Percentiles rank a stretch among this genome's conserved stretches.
These are phyloP conservation scores for Psittacula echo DNA, from an alignment of 2,797 vertebrate species.

Conservation along the genomic window DNA sequence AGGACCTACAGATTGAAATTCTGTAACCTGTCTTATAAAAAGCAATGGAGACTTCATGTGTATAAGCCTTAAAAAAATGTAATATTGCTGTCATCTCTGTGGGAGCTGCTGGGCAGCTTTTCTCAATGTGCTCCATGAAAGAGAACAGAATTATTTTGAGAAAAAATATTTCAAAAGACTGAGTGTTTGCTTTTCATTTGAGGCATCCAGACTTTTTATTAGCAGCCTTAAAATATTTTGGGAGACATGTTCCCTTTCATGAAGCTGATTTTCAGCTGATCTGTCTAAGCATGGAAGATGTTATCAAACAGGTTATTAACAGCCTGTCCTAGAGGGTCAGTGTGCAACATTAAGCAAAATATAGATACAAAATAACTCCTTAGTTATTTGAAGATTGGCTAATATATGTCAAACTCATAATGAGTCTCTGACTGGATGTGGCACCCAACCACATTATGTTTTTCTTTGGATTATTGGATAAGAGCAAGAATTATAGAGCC, in stretches of 20 bases:
- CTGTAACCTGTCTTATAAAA: neutral
- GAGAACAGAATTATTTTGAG: neutral
- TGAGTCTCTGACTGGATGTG: neutral
- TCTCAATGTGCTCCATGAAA: neutral
- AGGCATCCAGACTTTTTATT: conserved; percentile 3
- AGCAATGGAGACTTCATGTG: neutral
- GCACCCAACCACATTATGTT: neutral
- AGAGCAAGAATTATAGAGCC: neutral
- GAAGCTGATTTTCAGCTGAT: conserved; percentile 13
- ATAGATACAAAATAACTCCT: neutral
- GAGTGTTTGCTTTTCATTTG: conserved; percentile 15
- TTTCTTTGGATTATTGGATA: neutral
- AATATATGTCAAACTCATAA: neutral
- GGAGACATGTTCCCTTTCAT: neutral
- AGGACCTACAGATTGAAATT: neutral
- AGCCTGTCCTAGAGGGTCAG: neutral
- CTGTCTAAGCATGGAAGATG: neutral
- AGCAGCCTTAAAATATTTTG: conserved; percentile 26
- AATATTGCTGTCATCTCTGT: neutral
- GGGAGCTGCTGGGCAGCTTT: neutral
- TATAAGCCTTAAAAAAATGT: neutral
- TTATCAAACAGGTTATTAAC: neutral
- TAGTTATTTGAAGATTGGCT: neutral
- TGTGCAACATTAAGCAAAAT: neutral
- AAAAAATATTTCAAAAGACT: neutral